Evolutionary conservation across 2,888 invertebrate species (phyloP), one percentile per base, ranked within the genome.

Genomic region (Polydrusus cervinus): DNA sequence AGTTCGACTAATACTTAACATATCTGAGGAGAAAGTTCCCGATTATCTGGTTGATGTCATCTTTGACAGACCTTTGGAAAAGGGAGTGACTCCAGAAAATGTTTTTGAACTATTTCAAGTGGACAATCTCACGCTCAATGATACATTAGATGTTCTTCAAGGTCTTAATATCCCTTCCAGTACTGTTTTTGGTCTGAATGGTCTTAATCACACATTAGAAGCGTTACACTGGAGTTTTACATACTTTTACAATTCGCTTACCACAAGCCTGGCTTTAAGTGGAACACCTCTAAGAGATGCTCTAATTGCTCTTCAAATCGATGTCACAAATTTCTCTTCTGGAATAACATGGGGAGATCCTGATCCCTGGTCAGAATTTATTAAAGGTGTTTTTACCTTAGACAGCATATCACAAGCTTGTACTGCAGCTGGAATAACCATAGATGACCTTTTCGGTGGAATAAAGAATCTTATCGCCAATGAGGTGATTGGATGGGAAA

Each of bases 331-430:
- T 43, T 78, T 80, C 16, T 78, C 77, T 1, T 43, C 49, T 47
- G 77, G 67, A 0, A 73, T 80, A 34, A 49, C 75, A 0, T 79
- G 47, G 38, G 79, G 75, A 9, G 71, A 71, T 45, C 77, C 78
- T n/a, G 72, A 80, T 49, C 77, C 79, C 2, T 79, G 74, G 67
- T 55, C 51, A 11, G 79, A 76, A 62, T 80, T 80, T 68, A 77
- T 64, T 13, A 79, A 79, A 62, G 80, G 80, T 6, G 78, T 71
- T 49, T 78, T 77, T 57, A 68, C 71, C 6, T 43, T 73, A 34
- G 77, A 71, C 18, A 66, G 55, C 10, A 53, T 79, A 0, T 57
- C 71, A 43, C 55, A 47, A n/a, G 78, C 79, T 11, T 62, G 68
- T 47, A 13, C 34, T 7, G 53, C 30, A 30, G 71, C 72, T 10